Evolutionary conservation across 2,797 vertebrate genomes (phyloP).

Genomic region (Spatula versicolor): DNA sequence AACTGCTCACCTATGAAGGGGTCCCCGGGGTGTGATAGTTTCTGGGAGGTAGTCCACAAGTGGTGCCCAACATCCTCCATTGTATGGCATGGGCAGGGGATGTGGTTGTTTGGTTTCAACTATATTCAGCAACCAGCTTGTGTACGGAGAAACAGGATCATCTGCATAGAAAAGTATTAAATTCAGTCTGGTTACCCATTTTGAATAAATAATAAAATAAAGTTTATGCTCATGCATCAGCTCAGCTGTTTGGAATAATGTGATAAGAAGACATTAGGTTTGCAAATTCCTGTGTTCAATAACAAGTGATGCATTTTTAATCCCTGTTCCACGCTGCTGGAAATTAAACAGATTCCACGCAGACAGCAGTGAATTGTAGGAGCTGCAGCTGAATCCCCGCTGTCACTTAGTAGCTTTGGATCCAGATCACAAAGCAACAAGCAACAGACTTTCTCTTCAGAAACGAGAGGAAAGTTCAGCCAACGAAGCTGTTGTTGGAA

Average conservation of each 20-base stretch:
- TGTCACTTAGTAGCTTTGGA: conserved; percentile 33
- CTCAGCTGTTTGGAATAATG: conserved; percentile 8
- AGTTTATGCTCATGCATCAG: not conserved
- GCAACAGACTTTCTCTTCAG: conserved; percentile 33
- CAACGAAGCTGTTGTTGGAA: conserved; percentile 18
- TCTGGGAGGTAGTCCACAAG: conserved; percentile 98
- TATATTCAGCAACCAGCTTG: conserved; percentile 92
- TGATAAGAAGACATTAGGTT: not conserved
- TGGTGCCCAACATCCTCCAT: conserved; percentile 97
- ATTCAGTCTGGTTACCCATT: not conserved
- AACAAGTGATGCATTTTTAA: conserved; percentile 57
- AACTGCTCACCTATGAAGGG: conserved; percentile 90
- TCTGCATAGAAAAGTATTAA: conserved; percentile 74
- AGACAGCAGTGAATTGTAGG: not conserved
- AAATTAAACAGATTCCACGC: conserved; percentile 48
- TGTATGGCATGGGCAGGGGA: conserved; percentile 95
- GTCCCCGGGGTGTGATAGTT: conserved; percentile 94
- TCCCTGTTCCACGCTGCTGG: conserved; percentile 29
- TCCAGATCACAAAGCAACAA: conserved; percentile 47
- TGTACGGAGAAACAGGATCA: conserved; percentile 94
- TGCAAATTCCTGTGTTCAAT: conserved; percentile 33
- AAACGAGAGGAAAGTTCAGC: conserved; percentile 48
- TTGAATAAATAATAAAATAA: conserved; percentile 2
- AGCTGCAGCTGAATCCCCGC: conserved; percentile 34
- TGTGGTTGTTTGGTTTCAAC: conserved; percentile 94